phyloP scores from a whole-genome alignment of 2,888 invertebrate species.

The Folsomia candida region DNA sequence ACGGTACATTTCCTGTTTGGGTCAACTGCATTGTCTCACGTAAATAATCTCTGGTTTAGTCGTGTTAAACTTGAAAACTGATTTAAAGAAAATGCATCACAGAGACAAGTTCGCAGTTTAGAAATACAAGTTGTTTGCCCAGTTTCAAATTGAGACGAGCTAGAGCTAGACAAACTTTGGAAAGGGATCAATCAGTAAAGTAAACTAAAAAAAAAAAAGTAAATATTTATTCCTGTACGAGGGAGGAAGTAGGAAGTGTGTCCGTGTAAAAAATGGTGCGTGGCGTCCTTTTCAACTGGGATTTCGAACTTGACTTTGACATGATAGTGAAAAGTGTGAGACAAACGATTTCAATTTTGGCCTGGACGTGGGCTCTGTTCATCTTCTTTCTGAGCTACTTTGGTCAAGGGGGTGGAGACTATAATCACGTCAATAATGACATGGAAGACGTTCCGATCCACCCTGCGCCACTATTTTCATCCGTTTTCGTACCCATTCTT shows the following conservation, averaged over 20 bases:
- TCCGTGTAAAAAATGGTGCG: neutral
- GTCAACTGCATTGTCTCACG: no score
- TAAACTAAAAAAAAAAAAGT: no score
- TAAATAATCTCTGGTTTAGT: no score
- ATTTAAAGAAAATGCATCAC: no score
- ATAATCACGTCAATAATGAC: slow-evolving; percentile 32
- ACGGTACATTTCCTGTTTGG: no score
- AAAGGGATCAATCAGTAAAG: no score
- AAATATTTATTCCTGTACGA: no score
- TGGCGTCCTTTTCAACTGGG: neutral
- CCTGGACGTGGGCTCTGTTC: slow-evolving; percentile 42
- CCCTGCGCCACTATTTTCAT: slow-evolving; percentile 31
- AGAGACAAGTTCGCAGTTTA: no score
- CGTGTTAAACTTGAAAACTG: no score
- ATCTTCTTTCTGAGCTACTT: slow-evolving; percentile 38
- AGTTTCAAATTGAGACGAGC: no score
- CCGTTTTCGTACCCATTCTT: slow-evolving; percentile 41
- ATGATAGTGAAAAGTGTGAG: slow-evolving; percentile 36
- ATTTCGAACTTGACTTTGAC: slow-evolving; percentile 37
- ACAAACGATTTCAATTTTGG: slow-evolving; percentile 35
- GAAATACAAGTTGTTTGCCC: no score
- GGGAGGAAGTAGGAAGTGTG: neutral
- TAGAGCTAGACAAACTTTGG: no score
- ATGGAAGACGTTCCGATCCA: slow-evolving; percentile 26
- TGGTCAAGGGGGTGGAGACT: slow-evolving; percentile 28